A percentile compares a stretch with the other conserved stretches of the same genome.
phyloP scores from a whole-genome alignment of 2,888 invertebrate genomes.

The Cheilosia impressa region DNA sequence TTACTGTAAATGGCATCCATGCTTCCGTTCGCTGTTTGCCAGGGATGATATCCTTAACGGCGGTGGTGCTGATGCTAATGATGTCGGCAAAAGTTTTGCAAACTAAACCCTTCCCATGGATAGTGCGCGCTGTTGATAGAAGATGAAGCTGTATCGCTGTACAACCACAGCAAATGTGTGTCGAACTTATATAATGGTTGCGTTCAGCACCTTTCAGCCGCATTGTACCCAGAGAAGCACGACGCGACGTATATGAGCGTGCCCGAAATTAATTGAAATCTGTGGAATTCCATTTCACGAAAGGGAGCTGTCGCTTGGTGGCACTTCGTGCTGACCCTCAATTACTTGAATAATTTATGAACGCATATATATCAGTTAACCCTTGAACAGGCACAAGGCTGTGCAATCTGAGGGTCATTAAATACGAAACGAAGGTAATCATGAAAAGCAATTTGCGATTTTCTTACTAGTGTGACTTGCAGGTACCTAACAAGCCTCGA shows the following conservation, averaged over 20 bases:
- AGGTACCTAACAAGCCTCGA: slow-evolving; percentile 2
- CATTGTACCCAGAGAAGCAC: not conserved
- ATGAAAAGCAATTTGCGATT: slow-evolving; percentile 9
- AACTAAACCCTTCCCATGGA: slow-evolving; percentile 4
- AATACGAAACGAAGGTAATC: slow-evolving; percentile 13
- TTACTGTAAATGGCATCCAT: slow-evolving; percentile 55
- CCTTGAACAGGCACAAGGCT: not conserved
- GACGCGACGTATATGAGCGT: slow-evolving; percentile 18
- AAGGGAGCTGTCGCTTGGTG: slow-evolving; percentile 9
- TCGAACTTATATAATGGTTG: not conserved
- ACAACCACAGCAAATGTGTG: not conserved
- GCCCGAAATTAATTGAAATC: slow-evolving; percentile 47
- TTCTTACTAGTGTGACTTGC: not conserved
- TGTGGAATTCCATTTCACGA: slow-evolving; percentile 8
- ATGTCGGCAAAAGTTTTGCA: slow-evolving; percentile 50
- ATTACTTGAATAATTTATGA: slow-evolving; percentile 54
- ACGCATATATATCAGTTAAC: slow-evolving; percentile 15
- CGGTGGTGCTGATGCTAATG: slow-evolving; percentile 30
- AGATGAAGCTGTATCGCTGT: slow-evolving; percentile 1
- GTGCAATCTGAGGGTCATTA: slow-evolving; percentile 11
- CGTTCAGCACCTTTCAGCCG: not conserved
- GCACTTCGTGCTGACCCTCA: slow-evolving; percentile 46
- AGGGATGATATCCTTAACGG: not conserved
- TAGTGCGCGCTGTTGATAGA: not conserved
- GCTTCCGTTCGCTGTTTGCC: slow-evolving; percentile 34